Conservation (phyloP, 1,140 invertebrate genomes). For the Coptotermes formosanus region DNA sequence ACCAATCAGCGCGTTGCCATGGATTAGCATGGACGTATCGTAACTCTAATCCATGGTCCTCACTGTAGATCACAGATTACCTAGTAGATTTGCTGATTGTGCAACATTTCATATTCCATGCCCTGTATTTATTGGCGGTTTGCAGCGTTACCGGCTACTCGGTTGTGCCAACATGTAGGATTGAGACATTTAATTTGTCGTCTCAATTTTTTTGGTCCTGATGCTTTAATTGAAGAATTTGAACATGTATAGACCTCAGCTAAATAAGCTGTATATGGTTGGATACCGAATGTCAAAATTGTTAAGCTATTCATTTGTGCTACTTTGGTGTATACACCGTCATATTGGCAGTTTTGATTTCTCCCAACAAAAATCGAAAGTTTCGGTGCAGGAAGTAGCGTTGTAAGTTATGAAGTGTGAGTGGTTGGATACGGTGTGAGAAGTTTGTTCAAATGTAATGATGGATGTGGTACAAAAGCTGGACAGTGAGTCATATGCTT, state of each 20-base stretch:
- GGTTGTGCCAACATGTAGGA: not conserved
- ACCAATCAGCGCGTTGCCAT: too few species aligned
- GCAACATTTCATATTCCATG: too few species aligned
- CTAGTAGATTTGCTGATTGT: too few species aligned
- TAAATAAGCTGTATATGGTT: not conserved
- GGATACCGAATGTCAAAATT: not conserved
- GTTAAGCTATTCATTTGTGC: not conserved
- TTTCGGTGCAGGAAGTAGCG: not conserved
- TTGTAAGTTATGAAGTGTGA: not conserved
- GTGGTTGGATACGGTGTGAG: not conserved
- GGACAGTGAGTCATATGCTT: slow-evolving; percentile 41
- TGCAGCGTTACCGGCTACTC: not conserved
- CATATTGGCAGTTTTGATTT: not conserved
- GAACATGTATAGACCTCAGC: not conserved
- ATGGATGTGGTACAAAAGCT: slow-evolving; percentile 47
- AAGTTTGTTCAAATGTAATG: slow-evolving; percentile 24
- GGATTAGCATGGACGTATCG: too few species aligned
- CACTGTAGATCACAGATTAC: too few species aligned
- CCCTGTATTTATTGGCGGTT: not conserved
- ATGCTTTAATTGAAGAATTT: not conserved
- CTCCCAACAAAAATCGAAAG: not conserved
- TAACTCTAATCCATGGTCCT: too few species aligned
- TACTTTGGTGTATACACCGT: not conserved
- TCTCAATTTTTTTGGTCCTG: not conserved
- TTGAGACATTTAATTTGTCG: not conserved